Evolutionary conservation across 2,888 invertebrate species (phyloP), one percentile per base, ranked within the genome.

Genomic region (Limulus polyphemus): DNA sequence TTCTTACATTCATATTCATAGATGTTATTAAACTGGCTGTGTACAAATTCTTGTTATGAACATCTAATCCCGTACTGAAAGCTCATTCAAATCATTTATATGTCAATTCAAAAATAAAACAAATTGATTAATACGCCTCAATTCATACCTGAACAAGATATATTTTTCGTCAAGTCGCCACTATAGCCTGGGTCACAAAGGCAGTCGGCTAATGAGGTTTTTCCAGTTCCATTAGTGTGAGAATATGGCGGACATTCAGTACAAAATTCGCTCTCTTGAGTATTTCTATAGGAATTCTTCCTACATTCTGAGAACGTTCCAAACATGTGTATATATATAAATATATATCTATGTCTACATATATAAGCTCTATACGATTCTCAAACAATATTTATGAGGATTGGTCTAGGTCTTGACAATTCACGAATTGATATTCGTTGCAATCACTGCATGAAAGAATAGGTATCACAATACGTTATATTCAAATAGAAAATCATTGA

Each of bases 251-350:
- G 63, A 16, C 63, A 63, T 3, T 63, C 63, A n/a, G 13, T 11
- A 50, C 63, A 63, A 1, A 17, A 11, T 10, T 10, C 13, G n/a
- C 58, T 46, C 1, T 9, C n/a, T 14, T 12, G 10, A n/a, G 58
- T 5, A 32, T 32, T 55, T 49, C 55, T 46, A 16, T 60, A 63
- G 11, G 63, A 58, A 32, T 60, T 60, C 10, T 32, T 56, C 11
- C 60, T 54, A 56, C 63, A 63, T 32, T 58, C 60, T 63, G 50
- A 9, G 17, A 46, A 56, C 48, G n/a, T n/a, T 11, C 49, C 10
- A 7, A 56, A 50, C 13, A n/a, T 50, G 10, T n/a, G 5, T 5
- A 13, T n/a, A 74, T 70, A 59, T 76, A 76, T 2, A 55, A 10
- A 1, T 16, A 13, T 13, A 13, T 55, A 13, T 16, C 0, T 4